Conservation (phyloP, 2,113 vertebrate species). For the Gadus macrocephalus region DNA sequence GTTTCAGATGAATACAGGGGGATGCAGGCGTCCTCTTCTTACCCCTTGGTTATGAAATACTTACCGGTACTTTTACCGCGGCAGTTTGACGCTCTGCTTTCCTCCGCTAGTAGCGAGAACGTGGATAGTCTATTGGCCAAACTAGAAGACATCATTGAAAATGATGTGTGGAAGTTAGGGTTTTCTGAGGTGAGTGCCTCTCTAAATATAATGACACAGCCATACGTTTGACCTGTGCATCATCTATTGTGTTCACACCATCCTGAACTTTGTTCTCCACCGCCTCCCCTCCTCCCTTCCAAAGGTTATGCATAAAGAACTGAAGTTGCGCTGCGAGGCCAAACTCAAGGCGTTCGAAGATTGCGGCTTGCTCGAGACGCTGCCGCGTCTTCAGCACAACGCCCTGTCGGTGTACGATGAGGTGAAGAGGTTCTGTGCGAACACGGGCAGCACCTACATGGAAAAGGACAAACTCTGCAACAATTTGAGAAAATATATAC, state of each 20-base stretch:
- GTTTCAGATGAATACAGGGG: slow-evolving; percentile 32
- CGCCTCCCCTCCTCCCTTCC: no score
- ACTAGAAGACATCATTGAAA: slow-evolving; percentile 46
- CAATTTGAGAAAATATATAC: slow-evolving; percentile 36
- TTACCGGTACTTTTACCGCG: slow-evolving; percentile 39
- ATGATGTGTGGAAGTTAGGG: slow-evolving; percentile 54
- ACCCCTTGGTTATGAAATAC: slow-evolving; percentile 46
- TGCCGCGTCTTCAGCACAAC: slow-evolving; percentile 69
- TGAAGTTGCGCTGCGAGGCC: slow-evolving; percentile 74
- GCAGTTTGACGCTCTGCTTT: slow-evolving; percentile 38
- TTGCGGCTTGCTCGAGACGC: slow-evolving; percentile 62
- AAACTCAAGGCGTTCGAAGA: slow-evolving; percentile 60
- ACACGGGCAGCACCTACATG: slow-evolving; percentile 73
- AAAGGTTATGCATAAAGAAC: slow-evolving; percentile 70
- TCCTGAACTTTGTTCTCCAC: no score
- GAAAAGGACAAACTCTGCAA: slow-evolving; percentile 51
- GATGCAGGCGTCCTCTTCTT: slow-evolving; percentile 21
- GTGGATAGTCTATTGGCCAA: slow-evolving; percentile 20
- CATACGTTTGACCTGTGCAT: not conserved
- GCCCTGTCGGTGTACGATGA: slow-evolving; percentile 68
- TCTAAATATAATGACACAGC: not conserved
- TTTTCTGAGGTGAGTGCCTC: slow-evolving; percentile 44
- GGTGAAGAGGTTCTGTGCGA: slow-evolving; percentile 66
- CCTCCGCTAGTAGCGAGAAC: not conserved
- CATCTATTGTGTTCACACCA: not conserved